A percentile compares a stretch with the other conserved stretches of the same genome.
Evolutionary conservation across 2,797 vertebrate genomes (phyloP).

Genomic region (Sphenodon punctatus): DNA sequence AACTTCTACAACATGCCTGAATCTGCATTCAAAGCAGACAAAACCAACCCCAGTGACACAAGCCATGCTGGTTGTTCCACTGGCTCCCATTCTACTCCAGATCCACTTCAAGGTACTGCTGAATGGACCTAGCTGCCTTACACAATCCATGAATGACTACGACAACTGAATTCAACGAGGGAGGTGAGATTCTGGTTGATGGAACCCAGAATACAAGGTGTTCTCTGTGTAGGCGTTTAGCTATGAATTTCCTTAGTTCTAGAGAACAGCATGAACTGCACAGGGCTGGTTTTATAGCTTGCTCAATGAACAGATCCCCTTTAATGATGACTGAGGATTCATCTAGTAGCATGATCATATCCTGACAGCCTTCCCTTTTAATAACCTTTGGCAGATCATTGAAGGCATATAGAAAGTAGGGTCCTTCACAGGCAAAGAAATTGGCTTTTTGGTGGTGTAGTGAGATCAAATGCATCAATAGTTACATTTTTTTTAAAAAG

Average conservation of each 20-base stretch:
- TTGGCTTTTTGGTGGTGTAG: conserved; percentile 1
- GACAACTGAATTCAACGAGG: conserved; percentile 27
- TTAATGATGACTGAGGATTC: conserved; percentile 60
- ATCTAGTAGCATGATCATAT: conserved; percentile 35
- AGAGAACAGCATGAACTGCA: conserved; percentile 47
- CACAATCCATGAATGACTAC: conserved; percentile 38
- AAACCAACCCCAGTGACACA: neutral
- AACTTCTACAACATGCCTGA: neutral
- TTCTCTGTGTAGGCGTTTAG: conserved; percentile 41
- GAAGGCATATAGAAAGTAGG: neutral
- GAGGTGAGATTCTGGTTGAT: conserved; percentile 6
- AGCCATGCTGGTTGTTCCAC: too few species aligned
- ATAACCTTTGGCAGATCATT: conserved; percentile 36
- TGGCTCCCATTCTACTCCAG: neutral
- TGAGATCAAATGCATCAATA: neutral
- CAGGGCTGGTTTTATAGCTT: conserved; percentile 47
- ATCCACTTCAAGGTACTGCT: conserved; percentile 29
- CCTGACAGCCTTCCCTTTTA: conserved; percentile 18
- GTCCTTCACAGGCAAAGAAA: neutral
- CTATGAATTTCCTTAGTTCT: conserved; percentile 37
- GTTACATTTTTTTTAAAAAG: neutral
- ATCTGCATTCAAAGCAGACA: neutral
- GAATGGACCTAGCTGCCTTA: conserved; percentile 24
- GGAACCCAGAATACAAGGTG: conserved; percentile 40
- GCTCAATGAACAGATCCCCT: conserved; percentile 56